Conservation (phyloP, 2,113 vertebrate species). For the Tetrao urogallus region DNA sequence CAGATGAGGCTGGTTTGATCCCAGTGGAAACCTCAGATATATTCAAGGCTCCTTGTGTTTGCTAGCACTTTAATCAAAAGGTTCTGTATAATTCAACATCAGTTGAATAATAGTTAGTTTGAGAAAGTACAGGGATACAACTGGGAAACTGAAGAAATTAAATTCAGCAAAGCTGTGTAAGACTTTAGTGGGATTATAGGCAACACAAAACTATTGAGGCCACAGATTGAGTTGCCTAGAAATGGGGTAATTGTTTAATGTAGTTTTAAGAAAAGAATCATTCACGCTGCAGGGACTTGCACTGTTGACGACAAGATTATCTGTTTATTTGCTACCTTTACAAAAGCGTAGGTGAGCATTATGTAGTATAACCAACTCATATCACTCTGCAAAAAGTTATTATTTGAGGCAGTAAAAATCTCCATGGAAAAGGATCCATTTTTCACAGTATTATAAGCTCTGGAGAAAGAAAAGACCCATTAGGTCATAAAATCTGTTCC, state of each 20-base stretch:
- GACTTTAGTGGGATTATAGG: slow-evolving; percentile 30
- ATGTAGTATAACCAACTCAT: neutral
- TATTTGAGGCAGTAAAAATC: neutral
- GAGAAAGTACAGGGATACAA: neutral
- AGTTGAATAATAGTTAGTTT: slow-evolving; percentile 20
- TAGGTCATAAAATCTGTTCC: slow-evolving; percentile 63
- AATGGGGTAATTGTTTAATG: slow-evolving; percentile 12
- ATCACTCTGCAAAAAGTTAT: neutral
- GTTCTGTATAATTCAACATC: slow-evolving; percentile 44
- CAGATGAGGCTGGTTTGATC: neutral
- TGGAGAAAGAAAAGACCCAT: slow-evolving; percentile 51
- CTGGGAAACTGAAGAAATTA: slow-evolving; percentile 30
- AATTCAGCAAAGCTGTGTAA: slow-evolving; percentile 9
- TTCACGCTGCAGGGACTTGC: neutral
- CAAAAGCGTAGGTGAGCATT: neutral
- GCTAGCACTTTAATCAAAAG: slow-evolving; percentile 30
- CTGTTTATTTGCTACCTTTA: neutral
- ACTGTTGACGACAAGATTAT: slow-evolving; percentile 1
- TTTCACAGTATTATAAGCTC: slow-evolving; percentile 30
- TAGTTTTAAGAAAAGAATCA: neutral
- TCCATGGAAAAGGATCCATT: neutral
- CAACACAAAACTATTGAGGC: slow-evolving; percentile 29
- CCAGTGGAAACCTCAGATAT: neutral
- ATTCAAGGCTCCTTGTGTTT: slow-evolving; percentile 8
- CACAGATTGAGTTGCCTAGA: slow-evolving; percentile 18